Evolutionary conservation across 2,888 invertebrate species (phyloP).

Genomic region (Trissoscelio sp.): DNA sequence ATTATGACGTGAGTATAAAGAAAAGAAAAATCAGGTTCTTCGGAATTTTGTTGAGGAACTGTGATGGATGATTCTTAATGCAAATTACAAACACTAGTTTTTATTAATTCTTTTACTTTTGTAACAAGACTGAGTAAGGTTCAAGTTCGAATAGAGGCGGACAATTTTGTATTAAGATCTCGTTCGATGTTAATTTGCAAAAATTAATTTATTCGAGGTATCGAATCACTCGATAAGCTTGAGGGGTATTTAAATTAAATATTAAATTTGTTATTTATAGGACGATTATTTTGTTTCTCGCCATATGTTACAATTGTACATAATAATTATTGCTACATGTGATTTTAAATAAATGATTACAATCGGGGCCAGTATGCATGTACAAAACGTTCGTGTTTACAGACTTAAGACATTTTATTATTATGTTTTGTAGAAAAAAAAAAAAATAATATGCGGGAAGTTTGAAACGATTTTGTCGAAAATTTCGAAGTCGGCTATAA

Average conservation of each 20-base stretch:
- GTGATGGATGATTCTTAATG: slow-evolving; percentile 17
- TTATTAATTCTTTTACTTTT: slow-evolving; percentile 55
- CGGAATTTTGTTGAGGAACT: slow-evolving; percentile 31
- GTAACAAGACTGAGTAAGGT: slow-evolving; percentile 63
- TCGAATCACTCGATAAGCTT: slow-evolving; percentile 15
- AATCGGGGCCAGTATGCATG: slow-evolving; percentile 61
- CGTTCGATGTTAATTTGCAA: slow-evolving; percentile 43
- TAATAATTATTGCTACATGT: slow-evolving; percentile 44
- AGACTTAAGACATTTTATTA: slow-evolving; percentile 22
- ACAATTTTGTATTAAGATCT: slow-evolving; percentile 56
- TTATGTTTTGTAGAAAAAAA: slow-evolving; percentile 24
- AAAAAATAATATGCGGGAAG: too few species aligned
- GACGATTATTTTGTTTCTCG: slow-evolving; percentile 26
- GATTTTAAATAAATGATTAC: slow-evolving; percentile 46
- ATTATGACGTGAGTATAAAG: slow-evolving; percentile 44
- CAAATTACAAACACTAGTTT: slow-evolving; percentile 26
- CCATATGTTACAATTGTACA: slow-evolving; percentile 46
- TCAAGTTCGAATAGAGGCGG: slow-evolving; percentile 41
- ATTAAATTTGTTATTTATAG: slow-evolving; percentile 37
- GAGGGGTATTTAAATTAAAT: slow-evolving; percentile 42
- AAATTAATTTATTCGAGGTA: slow-evolving; percentile 46
- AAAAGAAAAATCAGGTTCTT: slow-evolving; percentile 43
- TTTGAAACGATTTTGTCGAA: too few species aligned
- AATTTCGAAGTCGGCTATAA: too few species aligned
- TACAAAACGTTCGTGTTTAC: slow-evolving; percentile 37